Conservation (phyloP, 2,113 vertebrate genomes). For the Atherinomorus stipes region DNA sequence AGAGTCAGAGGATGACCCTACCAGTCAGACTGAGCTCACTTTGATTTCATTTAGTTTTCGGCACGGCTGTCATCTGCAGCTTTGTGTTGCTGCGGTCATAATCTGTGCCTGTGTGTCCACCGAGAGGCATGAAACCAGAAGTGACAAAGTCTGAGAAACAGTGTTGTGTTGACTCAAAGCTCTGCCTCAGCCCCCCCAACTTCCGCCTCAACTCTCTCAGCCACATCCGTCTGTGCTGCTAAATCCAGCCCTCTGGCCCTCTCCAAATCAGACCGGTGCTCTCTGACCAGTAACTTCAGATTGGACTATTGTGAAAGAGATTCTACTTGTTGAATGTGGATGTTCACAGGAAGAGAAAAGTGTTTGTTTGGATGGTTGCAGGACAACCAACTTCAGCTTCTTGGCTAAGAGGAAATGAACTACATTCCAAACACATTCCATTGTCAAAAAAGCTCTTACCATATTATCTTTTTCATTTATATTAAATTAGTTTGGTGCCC, state of each 20-base stretch:
- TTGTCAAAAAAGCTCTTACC: neutral
- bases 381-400: slow-evolving; percentile 35
- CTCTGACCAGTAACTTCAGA: slow-evolving; percentile 4
- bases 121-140: slow-evolving; percentile 62
- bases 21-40: slow-evolving; percentile 15
- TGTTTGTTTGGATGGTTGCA: slow-evolving; percentile 35
- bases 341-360: slow-evolving; percentile 21
- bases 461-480: neutral
- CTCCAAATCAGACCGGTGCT: slow-evolving; percentile 19
- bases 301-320: slow-evolving; percentile 1
- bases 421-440: slow-evolving; percentile 65
- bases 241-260: slow-evolving; percentile 8
- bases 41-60: slow-evolving; percentile 1
- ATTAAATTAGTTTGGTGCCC: neutral
- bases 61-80: slow-evolving; percentile 1
- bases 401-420: slow-evolving; percentile 50
- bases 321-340: slow-evolving; percentile 8
- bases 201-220: slow-evolving; percentile 39
- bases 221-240: slow-evolving; percentile 10
- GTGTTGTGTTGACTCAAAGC: slow-evolving; percentile 57
- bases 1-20: neutral
- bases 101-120: slow-evolving; percentile 23
- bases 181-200: slow-evolving; percentile 5
- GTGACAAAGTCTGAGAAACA: slow-evolving; percentile 55
- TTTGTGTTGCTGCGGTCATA: slow-evolving; percentile 28